These are phyloP conservation scores for Hypomesus transpacificus DNA, from an alignment of 2,113 vertebrate species.

Conservation along the genomic window DNA sequence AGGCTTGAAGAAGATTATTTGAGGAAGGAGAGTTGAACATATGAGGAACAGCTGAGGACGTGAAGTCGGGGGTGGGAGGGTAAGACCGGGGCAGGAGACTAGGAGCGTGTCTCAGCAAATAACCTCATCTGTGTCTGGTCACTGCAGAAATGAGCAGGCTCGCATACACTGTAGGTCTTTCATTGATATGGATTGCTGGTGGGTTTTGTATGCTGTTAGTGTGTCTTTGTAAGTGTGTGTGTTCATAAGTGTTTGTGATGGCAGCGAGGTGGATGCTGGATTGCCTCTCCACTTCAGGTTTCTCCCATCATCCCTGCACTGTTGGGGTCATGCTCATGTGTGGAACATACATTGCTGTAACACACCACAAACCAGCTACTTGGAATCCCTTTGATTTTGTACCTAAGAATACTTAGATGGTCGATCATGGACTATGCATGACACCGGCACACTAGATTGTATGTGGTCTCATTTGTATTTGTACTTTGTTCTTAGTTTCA, in stretches of 20 bases:
- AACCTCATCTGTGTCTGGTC: constrained; percentile 6
- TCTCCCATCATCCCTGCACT: not conserved
- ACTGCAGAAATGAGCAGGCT: constrained; percentile 15
- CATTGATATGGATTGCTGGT: not conserved
- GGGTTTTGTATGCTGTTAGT: constrained; percentile 19
- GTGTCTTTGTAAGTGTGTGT: constrained; percentile 36
- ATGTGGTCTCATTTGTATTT: constrained; percentile 27
- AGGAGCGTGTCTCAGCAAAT: not conserved
- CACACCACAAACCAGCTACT: not conserved
- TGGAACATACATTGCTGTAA: not conserved
- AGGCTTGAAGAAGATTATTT: constrained; percentile 4
- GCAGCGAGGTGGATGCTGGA: not conserved
- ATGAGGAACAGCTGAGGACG: constrained; percentile 2
- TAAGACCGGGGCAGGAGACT: constrained; percentile 15
- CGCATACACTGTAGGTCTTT: not conserved
- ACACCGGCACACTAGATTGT: constrained; percentile 27
- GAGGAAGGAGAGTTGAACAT: not conserved
- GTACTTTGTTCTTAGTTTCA: constrained; percentile 31
- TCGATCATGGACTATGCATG: constrained; percentile 19
- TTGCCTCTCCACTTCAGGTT: not conserved
- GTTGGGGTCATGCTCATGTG: not conserved
- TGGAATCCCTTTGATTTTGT: not conserved
- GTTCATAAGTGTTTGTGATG: constrained; percentile 6
- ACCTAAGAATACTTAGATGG: not conserved
- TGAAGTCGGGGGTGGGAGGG: constrained; percentile 17